These are phyloP conservation scores for Rhabditoides inermis DNA, from an alignment of 2,888 invertebrate genomes.

Conservation along the genomic window DNA sequence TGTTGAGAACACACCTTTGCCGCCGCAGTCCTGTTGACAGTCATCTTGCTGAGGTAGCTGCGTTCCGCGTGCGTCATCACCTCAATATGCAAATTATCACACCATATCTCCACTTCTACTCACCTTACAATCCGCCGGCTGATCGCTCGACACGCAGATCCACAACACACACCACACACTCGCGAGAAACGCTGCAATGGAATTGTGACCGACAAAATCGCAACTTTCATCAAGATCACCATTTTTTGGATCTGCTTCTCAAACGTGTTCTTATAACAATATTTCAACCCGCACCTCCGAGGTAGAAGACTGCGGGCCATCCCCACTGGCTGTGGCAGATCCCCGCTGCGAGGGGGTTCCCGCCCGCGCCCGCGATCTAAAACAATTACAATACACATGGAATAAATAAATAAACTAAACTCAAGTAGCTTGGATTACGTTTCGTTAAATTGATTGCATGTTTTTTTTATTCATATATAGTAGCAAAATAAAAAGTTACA, in stretches of 20 bases:
- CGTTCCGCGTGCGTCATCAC: constrained; percentile 23
- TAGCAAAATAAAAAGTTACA: too few species aligned
- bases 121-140: constrained; percentile 27
- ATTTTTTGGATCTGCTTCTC: not conserved
- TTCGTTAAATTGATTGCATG: too few species aligned
- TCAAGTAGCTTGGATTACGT: too few species aligned
- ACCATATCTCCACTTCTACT: too few species aligned
- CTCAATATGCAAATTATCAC: too few species aligned
- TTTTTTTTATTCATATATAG: too few species aligned
- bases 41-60: constrained; percentile 18
- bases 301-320: constrained; percentile 39
- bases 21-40: constrained; percentile 1
- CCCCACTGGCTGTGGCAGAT: constrained; percentile 29
- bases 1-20: constrained; percentile 8
- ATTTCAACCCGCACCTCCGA: constrained; percentile 17
- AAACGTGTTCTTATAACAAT: too few species aligned
- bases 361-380: constrained; percentile 23
- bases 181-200: constrained; percentile 18
- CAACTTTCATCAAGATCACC: not conserved
- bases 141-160: constrained; percentile 17
- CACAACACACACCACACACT: constrained; percentile 20
- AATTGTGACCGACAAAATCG: too few species aligned
- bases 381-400: too few species aligned
- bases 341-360: constrained; percentile 34
- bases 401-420: too few species aligned